phyloP scores from a whole-genome alignment of 2,113 vertebrate species.

The Apodemus sylvaticus region DNA sequence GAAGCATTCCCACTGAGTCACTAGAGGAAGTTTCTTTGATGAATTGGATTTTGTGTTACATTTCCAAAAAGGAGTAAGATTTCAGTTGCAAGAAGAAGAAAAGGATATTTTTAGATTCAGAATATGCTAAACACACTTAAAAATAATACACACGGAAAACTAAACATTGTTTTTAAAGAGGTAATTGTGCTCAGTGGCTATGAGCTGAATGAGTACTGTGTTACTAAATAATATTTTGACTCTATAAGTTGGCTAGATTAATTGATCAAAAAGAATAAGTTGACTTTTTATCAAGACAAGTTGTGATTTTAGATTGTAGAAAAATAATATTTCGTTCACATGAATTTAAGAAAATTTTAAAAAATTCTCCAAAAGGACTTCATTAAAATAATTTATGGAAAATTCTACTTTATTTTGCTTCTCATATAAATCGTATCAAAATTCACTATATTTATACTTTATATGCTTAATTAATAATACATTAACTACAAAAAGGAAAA shows the following conservation, averaged over 20 bases:
- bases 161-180: not conserved
- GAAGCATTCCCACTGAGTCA: not conserved
- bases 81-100: not conserved
- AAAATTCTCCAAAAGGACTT: not conserved
- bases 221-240: not conserved
- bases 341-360: not conserved
- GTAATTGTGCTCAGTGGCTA: not conserved
- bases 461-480: not conserved
- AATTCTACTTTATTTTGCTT: not conserved
- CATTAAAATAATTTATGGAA: not conserved
- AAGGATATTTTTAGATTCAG: not conserved
- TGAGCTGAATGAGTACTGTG: not conserved
- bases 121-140: not conserved
- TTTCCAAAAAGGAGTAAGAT: not conserved
- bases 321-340: not conserved
- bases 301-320: conserved; percentile 23
- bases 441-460: not conserved
- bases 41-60: not conserved
- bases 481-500: not conserved
- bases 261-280: not conserved
- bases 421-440: not conserved
- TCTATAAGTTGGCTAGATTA: conserved; percentile 25
- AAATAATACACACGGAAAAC: not conserved
- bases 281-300: not conserved
- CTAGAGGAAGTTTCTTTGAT: not conserved